These are phyloP conservation scores for Falco columbarius DNA, from an alignment of 2,797 vertebrate species.

Conservation along the genomic window DNA sequence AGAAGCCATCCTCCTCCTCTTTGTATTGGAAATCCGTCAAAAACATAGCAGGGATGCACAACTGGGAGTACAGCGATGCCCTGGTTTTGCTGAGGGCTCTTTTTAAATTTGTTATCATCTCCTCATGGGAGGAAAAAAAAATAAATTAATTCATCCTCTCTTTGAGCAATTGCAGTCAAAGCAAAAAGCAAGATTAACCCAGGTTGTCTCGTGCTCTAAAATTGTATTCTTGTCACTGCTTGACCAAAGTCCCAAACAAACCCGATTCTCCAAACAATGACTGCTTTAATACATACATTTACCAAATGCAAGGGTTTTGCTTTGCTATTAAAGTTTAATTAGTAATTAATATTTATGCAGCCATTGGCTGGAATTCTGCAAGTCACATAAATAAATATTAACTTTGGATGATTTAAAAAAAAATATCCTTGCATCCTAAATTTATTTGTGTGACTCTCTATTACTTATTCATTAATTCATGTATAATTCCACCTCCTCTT, in stretches of 20 bases:
- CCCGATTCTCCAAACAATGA: background rate
- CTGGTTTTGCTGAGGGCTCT: background rate
- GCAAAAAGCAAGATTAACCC: background rate
- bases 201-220: background rate
- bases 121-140: background rate
- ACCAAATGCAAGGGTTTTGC: conserved; percentile 48
- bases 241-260: conserved; percentile 38
- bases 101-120: background rate
- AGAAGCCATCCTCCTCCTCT: background rate
- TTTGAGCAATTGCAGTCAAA: background rate
- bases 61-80: background rate
- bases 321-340: conserved; percentile 76
- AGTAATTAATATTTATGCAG: conserved; percentile 80
- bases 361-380: conserved; percentile 41
- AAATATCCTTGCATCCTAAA: conserved; percentile 44
- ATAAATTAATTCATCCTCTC: background rate
- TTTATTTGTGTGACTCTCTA: conserved; percentile 47
- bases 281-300: conserved; percentile 20
- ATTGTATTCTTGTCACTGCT: background rate
- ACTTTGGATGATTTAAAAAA: background rate
- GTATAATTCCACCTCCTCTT: conserved; percentile 47
- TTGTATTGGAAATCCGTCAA: background rate
- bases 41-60: background rate
- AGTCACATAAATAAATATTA: conserved; percentile 80
- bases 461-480: conserved; percentile 69